Evolutionary conservation across 2,797 vertebrate species (phyloP).

Genomic region (Galagoides demidoff): DNA sequence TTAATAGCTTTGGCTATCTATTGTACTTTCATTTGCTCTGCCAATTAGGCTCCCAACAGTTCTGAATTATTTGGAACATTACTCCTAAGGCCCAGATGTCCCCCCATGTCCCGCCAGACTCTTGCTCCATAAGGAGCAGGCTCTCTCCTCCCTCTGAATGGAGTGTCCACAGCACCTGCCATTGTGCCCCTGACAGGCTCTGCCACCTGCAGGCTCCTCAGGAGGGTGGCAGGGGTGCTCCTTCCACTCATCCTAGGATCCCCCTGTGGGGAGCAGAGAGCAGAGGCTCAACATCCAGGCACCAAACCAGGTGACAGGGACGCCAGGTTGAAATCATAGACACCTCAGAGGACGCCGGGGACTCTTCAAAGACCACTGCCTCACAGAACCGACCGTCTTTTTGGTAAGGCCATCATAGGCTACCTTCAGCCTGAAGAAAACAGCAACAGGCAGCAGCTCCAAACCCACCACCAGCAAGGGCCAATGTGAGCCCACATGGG

Average conservation of each 20-base stretch:
- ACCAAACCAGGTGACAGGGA: not conserved
- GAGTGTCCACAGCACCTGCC: not conserved
- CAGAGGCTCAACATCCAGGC: not conserved
- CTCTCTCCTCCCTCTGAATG: not conserved
- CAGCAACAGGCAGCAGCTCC: not conserved
- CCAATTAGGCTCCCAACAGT: slow-evolving; percentile 65
- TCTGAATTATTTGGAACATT: slow-evolving; percentile 64
- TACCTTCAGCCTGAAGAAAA: not conserved
- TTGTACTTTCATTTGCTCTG: slow-evolving; percentile 76
- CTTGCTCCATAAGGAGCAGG: not conserved
- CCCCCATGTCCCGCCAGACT: slow-evolving; percentile 38
- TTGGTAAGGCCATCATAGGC: not conserved
- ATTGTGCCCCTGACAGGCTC: not conserved
- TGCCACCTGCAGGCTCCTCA: not conserved
- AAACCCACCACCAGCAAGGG: not conserved
- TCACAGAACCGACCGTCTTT: not conserved
- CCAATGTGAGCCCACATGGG: not conserved
- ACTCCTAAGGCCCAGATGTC: slow-evolving; percentile 60
- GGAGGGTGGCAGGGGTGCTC: not conserved
- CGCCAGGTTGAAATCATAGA: not conserved
- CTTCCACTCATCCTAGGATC: not conserved
- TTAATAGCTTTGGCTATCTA: slow-evolving; percentile 79
- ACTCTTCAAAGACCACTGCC: not conserved
- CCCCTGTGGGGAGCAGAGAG: not conserved
- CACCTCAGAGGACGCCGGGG: not conserved